These are phyloP conservation scores for Enteromius paludinosus DNA, from an alignment of 2,797 vertebrate genomes.

Conservation along the genomic window DNA sequence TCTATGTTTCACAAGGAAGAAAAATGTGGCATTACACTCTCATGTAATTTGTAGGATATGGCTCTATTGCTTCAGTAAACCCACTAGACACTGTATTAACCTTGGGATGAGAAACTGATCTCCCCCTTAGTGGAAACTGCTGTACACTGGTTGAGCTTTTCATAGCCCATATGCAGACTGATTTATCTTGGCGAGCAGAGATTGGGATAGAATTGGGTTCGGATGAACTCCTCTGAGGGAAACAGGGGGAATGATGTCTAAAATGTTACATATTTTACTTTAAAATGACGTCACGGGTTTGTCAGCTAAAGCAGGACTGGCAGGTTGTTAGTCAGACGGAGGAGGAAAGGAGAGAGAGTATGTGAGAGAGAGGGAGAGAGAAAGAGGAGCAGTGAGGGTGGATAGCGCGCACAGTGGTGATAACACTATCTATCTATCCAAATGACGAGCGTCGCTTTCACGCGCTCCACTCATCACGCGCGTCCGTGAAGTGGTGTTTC, in stretches of 20 bases:
- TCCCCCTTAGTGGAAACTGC: conserved; percentile 22
- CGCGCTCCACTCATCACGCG: conserved; percentile 52
- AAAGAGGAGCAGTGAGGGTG: conserved; percentile 24
- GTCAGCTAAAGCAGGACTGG: conserved; percentile 73
- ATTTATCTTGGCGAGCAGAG: conserved; percentile 25
- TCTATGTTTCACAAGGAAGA: conserved; percentile 35
- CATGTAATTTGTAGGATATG: conserved; percentile 37
- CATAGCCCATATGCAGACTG: conserved; percentile 31
- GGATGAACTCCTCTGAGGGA: conserved; percentile 20
- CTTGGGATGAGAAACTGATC: conserved; percentile 53
- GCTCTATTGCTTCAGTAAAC: conserved; percentile 41
- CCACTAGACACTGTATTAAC: conserved; percentile 55
- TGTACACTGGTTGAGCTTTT: conserved; percentile 45
- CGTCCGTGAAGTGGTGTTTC: conserved; percentile 54
- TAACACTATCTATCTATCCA: conserved; percentile 60
- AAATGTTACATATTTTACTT: conserved; percentile 72
- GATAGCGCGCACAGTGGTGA: conserved; percentile 51
- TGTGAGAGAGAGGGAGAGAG: conserved; percentile 59
- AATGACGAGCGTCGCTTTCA: conserved; percentile 67
- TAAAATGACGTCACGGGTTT: conserved; percentile 80
- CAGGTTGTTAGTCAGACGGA: conserved; percentile 74
- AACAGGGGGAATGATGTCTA: conserved; percentile 27
- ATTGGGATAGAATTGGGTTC: conserved; percentile 33
- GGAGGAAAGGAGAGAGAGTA: conserved; percentile 68
- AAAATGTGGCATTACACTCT: conserved; percentile 34